Evolutionary conservation across 2,797 vertebrate genomes (phyloP).

Genomic region (Periparus ater): DNA sequence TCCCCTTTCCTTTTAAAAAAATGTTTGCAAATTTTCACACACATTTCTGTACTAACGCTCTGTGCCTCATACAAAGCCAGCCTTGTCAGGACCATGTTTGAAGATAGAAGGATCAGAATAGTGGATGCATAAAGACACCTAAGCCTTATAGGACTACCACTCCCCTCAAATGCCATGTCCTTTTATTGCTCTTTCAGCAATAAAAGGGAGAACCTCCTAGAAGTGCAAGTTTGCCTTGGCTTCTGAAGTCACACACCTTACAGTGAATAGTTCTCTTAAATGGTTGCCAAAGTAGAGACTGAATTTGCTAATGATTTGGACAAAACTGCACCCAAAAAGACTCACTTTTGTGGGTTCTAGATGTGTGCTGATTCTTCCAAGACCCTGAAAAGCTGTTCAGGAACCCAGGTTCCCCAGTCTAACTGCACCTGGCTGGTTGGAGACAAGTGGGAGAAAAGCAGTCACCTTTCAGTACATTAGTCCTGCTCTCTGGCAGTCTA

Average conservation of each 20-base stretch:
- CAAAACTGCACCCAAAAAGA: neutral
- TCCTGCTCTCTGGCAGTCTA: neutral
- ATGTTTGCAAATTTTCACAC: neutral
- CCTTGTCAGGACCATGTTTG: neutral
- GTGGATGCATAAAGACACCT: neutral
- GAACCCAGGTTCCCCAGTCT: neutral
- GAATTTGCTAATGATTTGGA: neutral
- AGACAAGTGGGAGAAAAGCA: neutral
- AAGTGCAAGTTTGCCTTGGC: neutral
- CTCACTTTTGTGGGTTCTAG: neutral
- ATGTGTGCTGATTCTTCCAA: neutral
- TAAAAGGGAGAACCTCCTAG: neutral
- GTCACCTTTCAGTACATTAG: neutral
- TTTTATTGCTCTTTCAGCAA: neutral
- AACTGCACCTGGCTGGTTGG: neutral
- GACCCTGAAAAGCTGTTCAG: neutral
- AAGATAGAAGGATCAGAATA: neutral
- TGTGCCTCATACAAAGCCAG: neutral
- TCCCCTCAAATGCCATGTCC: neutral
- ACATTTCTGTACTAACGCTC: neutral
- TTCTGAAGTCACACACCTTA: neutral
- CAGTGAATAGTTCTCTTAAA: neutral
- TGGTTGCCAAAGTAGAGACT: neutral
- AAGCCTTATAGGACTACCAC: neutral
- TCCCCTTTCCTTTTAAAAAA: neutral